Percentiles rank a stretch among this genome's conserved stretches.
Conservation (phyloP, 2,113 vertebrate genomes). For the Sinocyclocheilus rhinocerous region DNA sequence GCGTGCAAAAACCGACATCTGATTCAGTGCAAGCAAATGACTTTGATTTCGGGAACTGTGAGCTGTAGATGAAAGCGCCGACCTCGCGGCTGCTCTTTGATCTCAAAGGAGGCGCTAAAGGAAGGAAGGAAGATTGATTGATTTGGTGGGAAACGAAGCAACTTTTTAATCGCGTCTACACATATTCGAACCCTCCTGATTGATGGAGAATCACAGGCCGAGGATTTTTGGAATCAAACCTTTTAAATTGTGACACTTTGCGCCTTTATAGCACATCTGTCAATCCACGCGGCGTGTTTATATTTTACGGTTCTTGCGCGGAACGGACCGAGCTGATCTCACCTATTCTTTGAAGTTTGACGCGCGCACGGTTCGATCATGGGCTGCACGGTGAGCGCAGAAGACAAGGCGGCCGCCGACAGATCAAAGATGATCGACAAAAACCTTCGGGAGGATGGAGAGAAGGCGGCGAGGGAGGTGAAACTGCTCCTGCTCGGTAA, state of each 20-base stretch:
- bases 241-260: conserved; percentile 26
- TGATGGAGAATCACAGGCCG: conserved; percentile 38
- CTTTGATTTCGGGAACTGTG: background rate
- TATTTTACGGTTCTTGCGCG: background rate
- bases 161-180: conserved; percentile 27
- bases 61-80: conserved; percentile 18
- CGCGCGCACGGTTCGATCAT: conserved; percentile 73
- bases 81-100: conserved; percentile 25
- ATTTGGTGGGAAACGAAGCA: background rate
- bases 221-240: background rate
- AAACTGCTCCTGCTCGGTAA: conserved; percentile 91
- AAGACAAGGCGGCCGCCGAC: conserved; percentile 93
- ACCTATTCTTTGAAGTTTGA: conserved; percentile 18
- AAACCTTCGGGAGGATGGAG: conserved; percentile 93
- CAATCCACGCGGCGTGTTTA: background rate
- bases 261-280: background rate
- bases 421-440: conserved; percentile 97
- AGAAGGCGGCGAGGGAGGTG: conserved; percentile 93
- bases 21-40: background rate
- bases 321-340: background rate
- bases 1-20: background rate
- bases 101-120: conserved; percentile 5
- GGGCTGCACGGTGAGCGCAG: conserved; percentile 93
- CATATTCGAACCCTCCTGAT: background rate
- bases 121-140: background rate